Base-by-base conservation (phyloP, 2,113 vertebrate species). In the Cryptomyrus ogoouensis region DNA sequence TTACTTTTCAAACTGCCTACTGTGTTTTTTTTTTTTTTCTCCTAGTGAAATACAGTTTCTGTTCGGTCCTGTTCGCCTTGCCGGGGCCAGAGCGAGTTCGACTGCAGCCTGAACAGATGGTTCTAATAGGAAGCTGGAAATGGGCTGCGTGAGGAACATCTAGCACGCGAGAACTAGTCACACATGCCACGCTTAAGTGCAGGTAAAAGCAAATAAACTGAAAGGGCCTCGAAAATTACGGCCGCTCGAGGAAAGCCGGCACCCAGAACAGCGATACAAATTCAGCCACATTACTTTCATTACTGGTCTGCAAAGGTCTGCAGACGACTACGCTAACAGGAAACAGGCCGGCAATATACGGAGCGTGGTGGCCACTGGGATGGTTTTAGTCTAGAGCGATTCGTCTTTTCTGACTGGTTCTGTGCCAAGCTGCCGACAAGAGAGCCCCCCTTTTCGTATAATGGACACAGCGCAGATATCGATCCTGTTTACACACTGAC, bases 41-140 rank as follows among this genome's bases (percentile, higher is more conserved):
- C 6, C 4, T 5, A 80, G 15, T 42, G 17, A 80, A 80, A 80
- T 80, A 42, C 74, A 80, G 74, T 80, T 80, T 35, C 74, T 80
- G 12, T 39, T 42, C 19, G 35, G 74, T 39, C 31, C 74, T 3
- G 74, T 42, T 39, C 7, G 12, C 5, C 12, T 77, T 77, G 12
- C 31, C 1, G 62, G 74, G 13, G 13, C 74, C 74, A 80, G 74
- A 80, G 15, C 0, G 35, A 39, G 31, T 19, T 42, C 17, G 5
- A 80, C 7, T 6, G 35, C n/a, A 39, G 35, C 35, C 74, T 19
- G 17, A 42, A 17, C 74, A 80, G 35, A 80, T 80, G 74, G 13
- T 80, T 80, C 74, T 80, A 80, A 80, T 80, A 80, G 74, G 74
- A 19, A 80, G 35, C 74, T 80, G 74, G 74, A 42, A 80, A 80